Percentiles rank a stretch among this genome's conserved stretches.
Conservation (phyloP, 2,888 invertebrate species). For the Epistrophe eligans region DNA sequence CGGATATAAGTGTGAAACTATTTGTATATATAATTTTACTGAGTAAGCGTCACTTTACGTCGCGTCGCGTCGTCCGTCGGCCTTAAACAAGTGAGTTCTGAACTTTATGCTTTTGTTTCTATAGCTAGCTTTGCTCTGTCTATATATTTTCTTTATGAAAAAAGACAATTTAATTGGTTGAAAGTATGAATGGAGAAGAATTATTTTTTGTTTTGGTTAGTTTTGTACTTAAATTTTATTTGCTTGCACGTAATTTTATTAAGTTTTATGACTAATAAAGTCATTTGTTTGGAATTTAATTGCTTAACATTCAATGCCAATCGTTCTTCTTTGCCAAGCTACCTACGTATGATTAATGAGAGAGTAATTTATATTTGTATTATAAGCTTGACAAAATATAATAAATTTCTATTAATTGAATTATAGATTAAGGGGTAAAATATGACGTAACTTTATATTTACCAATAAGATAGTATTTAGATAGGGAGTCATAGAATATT, state of each 20-base stretch:
- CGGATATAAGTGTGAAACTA: slow-evolving; percentile 66
- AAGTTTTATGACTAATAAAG: slow-evolving; percentile 60
- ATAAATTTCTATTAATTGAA: not conserved
- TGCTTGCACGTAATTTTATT: slow-evolving; percentile 66
- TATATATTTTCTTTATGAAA: too few species aligned
- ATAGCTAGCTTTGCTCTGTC: not conserved
- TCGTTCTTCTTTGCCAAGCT: not conserved
- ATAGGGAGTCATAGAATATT: too few species aligned
- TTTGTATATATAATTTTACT: slow-evolving; percentile 60
- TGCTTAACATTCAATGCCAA: not conserved
- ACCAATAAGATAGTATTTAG: too few species aligned
- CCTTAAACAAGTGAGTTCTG: slow-evolving; percentile 51
- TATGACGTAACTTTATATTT: too few species aligned
- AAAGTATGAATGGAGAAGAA: slow-evolving; percentile 17
- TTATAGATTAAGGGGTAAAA: too few species aligned
- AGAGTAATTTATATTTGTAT: not conserved
- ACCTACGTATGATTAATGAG: not conserved
- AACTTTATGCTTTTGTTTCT: slow-evolving; percentile 47
- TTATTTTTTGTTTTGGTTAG: slow-evolving; percentile 21
- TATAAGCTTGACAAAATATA: not conserved
- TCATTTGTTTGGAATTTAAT: slow-evolving; percentile 6
- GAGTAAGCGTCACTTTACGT: not conserved
- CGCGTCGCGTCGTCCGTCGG: not conserved
- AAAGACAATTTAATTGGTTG: slow-evolving; percentile 10
- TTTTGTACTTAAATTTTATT: slow-evolving; percentile 60